Base-by-base conservation (phyloP, 2,888 invertebrate genomes). In the Coelinius sp. region DNA sequence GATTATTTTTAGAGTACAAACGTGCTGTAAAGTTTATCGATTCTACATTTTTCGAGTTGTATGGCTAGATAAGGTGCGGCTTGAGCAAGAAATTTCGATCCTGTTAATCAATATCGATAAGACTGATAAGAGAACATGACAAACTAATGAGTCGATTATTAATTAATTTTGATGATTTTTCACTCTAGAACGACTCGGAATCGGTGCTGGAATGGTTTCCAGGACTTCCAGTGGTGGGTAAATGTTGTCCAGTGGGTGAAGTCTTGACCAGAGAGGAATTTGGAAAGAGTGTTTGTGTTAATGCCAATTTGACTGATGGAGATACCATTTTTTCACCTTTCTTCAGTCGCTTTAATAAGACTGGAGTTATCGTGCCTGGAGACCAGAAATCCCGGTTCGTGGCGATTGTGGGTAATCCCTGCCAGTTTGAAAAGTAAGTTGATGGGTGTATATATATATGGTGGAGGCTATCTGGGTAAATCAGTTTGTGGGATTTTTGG, bases 341-440 rank as follows among this genome's bases (percentile, higher is more conserved):
- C 4, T 91, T 91, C 83, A 88, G 89, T 77, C 87, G 89, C 27
- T 89, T 89, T 68, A 91, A 91, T 76, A 88, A 86, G 38, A 89
- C 89, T 0, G 90, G 90, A 70, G 88, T 90, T 71, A 88, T 89
- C 81, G 56, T 76, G 0, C 83, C 84, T 0, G 83, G 84, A 4
- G 77, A 88, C 65, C 88, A 89, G 68, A 88, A 84, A 77, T 89
- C 89, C 63, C 84, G 88, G 25, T 91, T 90, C 78, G 89, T 91
- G 75, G 90, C 91, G 0, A 88, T 91, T 56, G 88, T 91, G 56
- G 91, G 91, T 22, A 90, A 89, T 79, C 91, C 91, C 56, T 92
- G 92, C 82, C 81, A 79, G 76, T 88, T 89, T 81, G 89, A 89
- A 83, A 91, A 89, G 91, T 91, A 82, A 67, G 80, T 49, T 14